Conservation (phyloP, 30 jellyfish, hydroid and myxozoan genomes). For the Turritopsis dohrnii region DNA sequence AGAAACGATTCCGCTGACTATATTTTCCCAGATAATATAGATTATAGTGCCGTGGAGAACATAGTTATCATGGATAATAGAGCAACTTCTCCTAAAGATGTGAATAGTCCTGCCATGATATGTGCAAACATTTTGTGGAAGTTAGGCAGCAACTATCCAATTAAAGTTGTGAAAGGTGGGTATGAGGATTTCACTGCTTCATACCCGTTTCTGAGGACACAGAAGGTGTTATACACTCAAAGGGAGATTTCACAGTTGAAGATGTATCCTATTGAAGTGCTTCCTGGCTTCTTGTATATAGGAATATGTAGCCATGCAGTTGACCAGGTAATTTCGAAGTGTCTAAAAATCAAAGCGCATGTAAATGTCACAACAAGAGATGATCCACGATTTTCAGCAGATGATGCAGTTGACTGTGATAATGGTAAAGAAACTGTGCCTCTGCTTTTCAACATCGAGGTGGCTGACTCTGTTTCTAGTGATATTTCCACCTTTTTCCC, state of each 20-base stretch:
- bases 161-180: slow-evolving; percentile 80
- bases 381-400: slow-evolving; percentile 34
- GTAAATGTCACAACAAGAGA: slow-evolving; percentile 47
- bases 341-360: slow-evolving; percentile 80
- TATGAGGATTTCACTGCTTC: slow-evolving; percentile 75
- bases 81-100: slow-evolving; percentile 33
- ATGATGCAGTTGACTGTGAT: slow-evolving; percentile 16
- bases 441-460: slow-evolving; percentile 33
- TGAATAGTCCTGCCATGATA: slow-evolving; percentile 38
- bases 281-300: slow-evolving; percentile 49
- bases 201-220: slow-evolving; percentile 87
- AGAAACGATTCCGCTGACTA: slow-evolving; percentile 37
- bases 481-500: slow-evolving; percentile 31
- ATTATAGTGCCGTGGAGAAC: slow-evolving; percentile 55
- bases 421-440: slow-evolving; percentile 29
- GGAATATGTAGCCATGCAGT: slow-evolving; percentile 65
- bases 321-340: slow-evolving; percentile 37
- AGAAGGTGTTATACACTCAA: slow-evolving; percentile 63
- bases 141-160: slow-evolving; percentile 66
- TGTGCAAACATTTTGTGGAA: slow-evolving; percentile 63
- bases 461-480: slow-evolving; percentile 40
- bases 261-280: slow-evolving; percentile 63
- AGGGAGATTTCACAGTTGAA: slow-evolving; percentile 53
- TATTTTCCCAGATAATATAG: slow-evolving; percentile 55
- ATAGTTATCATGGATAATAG: slow-evolving; percentile 64